Percentiles rank a stretch among this genome's conserved stretches.
Conservation (phyloP, 1,140 invertebrate genomes). For the Zaprionus davidi region DNA sequence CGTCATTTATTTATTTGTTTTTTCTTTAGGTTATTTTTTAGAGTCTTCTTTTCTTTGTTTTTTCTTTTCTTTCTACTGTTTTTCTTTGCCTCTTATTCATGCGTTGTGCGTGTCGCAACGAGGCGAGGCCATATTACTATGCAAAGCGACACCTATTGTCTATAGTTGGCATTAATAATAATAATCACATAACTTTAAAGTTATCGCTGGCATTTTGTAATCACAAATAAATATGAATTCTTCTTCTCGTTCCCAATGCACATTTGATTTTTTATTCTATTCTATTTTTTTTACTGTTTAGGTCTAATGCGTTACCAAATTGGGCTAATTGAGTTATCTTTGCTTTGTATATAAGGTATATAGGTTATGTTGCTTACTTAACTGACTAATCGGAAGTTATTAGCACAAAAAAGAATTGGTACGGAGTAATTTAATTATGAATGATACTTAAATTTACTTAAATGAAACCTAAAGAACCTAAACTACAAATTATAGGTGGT, state of each 20-base stretch:
- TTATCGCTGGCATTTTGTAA: conserved; percentile 14
- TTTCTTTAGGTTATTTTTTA: background rate
- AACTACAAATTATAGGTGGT: background rate
- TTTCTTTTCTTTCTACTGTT: background rate
- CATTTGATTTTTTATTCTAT: background rate
- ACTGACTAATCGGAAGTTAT: background rate
- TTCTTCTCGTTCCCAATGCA: background rate
- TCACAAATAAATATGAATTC: conserved; percentile 8
- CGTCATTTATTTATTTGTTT: background rate
- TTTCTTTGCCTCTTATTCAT: background rate
- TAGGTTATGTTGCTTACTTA: background rate
- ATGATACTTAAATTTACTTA: too few relatives aligned
- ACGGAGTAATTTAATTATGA: background rate
- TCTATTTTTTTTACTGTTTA: conserved; percentile 12
- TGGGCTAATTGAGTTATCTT: conserved; percentile 4
- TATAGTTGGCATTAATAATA: conserved; percentile 27
- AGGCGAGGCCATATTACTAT: conserved; percentile 21
- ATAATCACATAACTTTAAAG: conserved; percentile 30
- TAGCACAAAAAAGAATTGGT: background rate
- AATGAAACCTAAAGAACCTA: too few relatives aligned
- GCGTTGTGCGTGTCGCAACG: background rate
- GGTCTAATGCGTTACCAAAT: conserved; percentile 9
- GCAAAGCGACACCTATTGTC: conserved; percentile 33
- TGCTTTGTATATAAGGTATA: background rate
- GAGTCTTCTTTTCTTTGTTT: background rate